Percentiles rank a stretch among this genome's conserved stretches.
phyloP scores from a whole-genome alignment of 1,140 invertebrate genomes.

The Dufourea novaeangliae region DNA sequence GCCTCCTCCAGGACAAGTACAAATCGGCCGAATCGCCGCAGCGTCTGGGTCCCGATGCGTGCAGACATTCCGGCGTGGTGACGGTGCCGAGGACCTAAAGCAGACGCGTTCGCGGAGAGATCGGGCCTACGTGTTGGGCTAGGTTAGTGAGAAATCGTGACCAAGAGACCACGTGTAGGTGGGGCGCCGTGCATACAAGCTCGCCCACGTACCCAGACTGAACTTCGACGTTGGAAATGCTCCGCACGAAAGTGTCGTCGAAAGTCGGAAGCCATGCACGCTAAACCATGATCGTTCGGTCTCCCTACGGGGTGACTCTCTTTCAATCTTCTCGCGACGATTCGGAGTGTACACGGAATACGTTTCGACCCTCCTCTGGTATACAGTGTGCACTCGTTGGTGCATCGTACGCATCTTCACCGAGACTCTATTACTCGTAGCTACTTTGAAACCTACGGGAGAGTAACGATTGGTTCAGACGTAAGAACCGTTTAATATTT shows the following conservation, averaged over 20 bases:
- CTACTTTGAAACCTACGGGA: not conserved
- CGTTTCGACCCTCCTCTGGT: too few species aligned
- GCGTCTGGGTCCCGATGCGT: too few species aligned
- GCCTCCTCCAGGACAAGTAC: not conserved
- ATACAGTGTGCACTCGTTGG: too few species aligned
- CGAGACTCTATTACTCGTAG: too few species aligned
- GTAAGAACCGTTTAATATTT: too few species aligned
- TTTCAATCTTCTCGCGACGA: not conserved
- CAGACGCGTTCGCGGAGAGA: conserved; percentile 7
- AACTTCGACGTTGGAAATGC: conserved; percentile 27
- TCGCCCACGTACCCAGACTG: conserved; percentile 44
- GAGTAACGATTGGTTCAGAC: too few species aligned
- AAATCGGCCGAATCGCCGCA: not conserved
- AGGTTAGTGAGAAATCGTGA: conserved; percentile 45
- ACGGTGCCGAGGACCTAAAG: not conserved
- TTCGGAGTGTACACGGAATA: too few species aligned
- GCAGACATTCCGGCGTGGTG: not conserved
- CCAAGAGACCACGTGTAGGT: conserved; percentile 44
- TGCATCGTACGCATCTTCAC: too few species aligned
- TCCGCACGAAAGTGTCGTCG: not conserved
- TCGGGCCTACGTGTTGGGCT: conserved; percentile 50
- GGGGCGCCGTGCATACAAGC: conserved; percentile 14
- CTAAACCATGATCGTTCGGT: too few species aligned
- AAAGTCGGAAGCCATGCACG: not conserved
- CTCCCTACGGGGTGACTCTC: too few species aligned